Base-by-base conservation (phyloP, 2,888 invertebrate genomes). In the Sminthurinus aureus region DNA sequence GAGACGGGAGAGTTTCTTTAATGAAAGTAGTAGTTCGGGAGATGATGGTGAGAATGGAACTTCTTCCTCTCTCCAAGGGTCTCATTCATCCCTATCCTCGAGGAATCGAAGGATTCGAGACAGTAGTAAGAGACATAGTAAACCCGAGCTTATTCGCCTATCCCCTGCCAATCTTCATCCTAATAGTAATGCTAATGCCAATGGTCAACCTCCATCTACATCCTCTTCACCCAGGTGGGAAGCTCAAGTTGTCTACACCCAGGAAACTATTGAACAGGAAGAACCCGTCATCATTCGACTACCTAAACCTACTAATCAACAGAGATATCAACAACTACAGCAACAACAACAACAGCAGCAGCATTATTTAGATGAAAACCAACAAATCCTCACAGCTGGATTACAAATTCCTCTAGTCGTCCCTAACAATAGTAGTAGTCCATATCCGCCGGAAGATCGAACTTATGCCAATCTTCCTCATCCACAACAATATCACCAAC, bases 191-290 rank as follows among this genome's bases (percentile, higher is more conserved):
- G 26, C 8, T 24, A 51, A 24, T 11, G 9, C 69, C 22, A n/a
- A 38, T n/a, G 24, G 26, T 6, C 73, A 15, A 15, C 67, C 50
- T 4, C 73, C 84, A 2, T 78, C 82, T 11, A n/a, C 38, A 4
- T 38, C 38, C 38, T 38, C 73, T 15, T 84, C 84, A 0, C 85
- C 85, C 9, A 38, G 85, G 77, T 88, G 88, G 88, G 88, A 88
- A 81, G 87, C 88, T 12, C 83, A 88, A 69, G 84, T 88, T 82
- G 87, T 88, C 77, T 88, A 88, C 85, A 85, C 85, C 12, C 86
- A 87, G 75, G 87, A 88, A 73, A 85, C 85, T 51, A 66, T 82
- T 71, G 85, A 85, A 73, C 85, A 85, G 79, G 85, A 84, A 52
- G 84, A 85, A 22, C 87, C 87, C 24, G 85, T 86, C 51, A 78